phyloP scores from a whole-genome alignment of 2,888 invertebrate species.

The Amphipoea oculea region DNA sequence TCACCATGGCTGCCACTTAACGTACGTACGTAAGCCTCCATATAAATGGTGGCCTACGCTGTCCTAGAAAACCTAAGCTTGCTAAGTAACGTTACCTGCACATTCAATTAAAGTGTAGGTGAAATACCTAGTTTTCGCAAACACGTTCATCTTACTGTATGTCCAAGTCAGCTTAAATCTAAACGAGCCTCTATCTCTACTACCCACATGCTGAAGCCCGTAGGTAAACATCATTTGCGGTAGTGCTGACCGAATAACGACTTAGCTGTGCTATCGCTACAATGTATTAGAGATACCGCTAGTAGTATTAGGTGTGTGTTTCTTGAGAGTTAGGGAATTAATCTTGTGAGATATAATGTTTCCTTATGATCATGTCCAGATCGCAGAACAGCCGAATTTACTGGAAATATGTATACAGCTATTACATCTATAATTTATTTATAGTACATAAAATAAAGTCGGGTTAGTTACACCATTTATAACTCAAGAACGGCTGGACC shows the following conservation, averaged over 20 bases:
- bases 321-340: neutral
- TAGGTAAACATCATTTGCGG: constrained; percentile 34
- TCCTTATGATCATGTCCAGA: neutral
- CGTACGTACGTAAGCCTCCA: too few species aligned
- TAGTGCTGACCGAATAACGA: constrained; percentile 33
- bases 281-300: neutral
- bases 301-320: neutral
- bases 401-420: too few species aligned
- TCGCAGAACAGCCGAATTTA: neutral
- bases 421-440: too few species aligned
- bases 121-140: neutral
- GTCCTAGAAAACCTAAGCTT: too few species aligned
- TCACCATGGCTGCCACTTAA: too few species aligned
- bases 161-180: constrained; percentile 27
- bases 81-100: neutral
- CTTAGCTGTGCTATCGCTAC: constrained; percentile 6
- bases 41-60: too few species aligned
- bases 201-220: constrained; percentile 5
- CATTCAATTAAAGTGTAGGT: neutral
- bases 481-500: too few species aligned
- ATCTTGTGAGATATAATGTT: neutral
- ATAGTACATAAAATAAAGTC: too few species aligned
- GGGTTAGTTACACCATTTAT: too few species aligned
- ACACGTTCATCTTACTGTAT: neutral
- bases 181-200: constrained; percentile 5